Evolutionary conservation across 2,888 invertebrate species (phyloP).

Genomic region (Tubulanus polymorphus): DNA sequence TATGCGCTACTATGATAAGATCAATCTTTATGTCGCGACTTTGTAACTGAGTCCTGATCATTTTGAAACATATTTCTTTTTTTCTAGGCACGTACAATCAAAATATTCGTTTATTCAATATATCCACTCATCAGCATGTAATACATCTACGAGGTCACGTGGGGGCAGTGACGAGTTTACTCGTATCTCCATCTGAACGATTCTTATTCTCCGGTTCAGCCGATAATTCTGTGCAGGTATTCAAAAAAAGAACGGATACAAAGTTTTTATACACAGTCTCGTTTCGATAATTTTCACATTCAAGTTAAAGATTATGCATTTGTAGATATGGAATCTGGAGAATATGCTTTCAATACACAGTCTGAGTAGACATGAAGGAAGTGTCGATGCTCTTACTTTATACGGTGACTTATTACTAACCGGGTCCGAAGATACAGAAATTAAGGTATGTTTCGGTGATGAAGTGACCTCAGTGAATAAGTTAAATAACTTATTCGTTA

Average conservation of each 20-base stretch:
- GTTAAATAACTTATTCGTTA: too few species aligned
- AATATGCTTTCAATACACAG: conserved; percentile 45
- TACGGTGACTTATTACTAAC: conserved; percentile 40
- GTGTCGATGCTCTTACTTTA: conserved; percentile 37
- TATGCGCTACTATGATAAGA: not conserved
- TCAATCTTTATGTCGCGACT: not conserved
- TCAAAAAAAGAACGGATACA: too few species aligned
- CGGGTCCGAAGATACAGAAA: conserved; percentile 45
- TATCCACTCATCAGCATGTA: conserved; percentile 28
- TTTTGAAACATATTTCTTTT: not conserved
- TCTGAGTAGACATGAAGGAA: conserved; percentile 39
- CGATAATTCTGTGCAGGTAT: conserved; percentile 42
- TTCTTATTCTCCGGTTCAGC: conserved; percentile 44
- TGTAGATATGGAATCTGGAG: conserved; percentile 47
- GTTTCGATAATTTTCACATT: too few species aligned
- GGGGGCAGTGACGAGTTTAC: conserved; percentile 33
- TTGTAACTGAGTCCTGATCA: not conserved
- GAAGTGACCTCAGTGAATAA: too few species aligned
- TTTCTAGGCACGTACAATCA: conserved; percentile 42
- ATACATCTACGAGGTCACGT: conserved; percentile 39
- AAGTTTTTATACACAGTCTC: too few species aligned
- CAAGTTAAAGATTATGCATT: too few species aligned
- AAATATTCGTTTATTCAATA: conserved; percentile 39
- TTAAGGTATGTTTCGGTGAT: conserved; percentile 48
- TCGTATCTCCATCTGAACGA: conserved; percentile 33